Conservation (phyloP, 2,113 vertebrate genomes). For the Chloropsis hardwickii region DNA sequence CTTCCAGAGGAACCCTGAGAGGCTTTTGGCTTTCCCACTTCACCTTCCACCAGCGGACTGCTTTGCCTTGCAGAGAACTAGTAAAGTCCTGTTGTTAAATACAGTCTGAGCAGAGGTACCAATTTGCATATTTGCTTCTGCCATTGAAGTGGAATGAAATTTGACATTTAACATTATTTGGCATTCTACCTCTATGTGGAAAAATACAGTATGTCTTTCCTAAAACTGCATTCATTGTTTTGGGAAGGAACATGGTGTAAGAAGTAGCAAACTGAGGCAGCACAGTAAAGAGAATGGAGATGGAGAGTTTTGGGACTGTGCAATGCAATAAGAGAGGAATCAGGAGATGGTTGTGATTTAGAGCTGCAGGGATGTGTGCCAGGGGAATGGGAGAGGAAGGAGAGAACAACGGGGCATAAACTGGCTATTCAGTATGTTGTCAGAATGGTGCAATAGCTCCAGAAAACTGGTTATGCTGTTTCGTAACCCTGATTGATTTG, state of each 20-base stretch:
- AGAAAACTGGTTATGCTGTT: neutral
- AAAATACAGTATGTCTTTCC: neutral
- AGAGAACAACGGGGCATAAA: neutral
- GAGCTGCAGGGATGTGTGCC: neutral
- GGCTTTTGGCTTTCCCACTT: neutral
- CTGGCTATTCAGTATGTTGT: neutral
- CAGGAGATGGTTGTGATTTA: neutral
- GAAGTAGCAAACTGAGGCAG: neutral
- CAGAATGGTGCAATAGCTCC: neutral
- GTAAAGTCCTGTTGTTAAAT: neutral
- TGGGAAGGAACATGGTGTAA: neutral
- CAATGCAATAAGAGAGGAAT: neutral
- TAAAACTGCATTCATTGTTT: neutral
- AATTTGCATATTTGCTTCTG: neutral
- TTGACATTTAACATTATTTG: neutral
- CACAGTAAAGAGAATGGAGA: neutral
- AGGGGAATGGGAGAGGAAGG: neutral
- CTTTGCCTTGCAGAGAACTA: neutral
- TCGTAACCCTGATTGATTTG: neutral
- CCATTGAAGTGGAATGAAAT: neutral
- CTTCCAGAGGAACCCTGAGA: neutral
- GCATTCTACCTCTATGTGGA: neutral
- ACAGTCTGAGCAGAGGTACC: neutral
- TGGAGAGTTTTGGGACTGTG: neutral
- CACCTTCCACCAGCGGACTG: neutral